phyloP scores from a whole-genome alignment of 2,888 invertebrate species.

The Plemyria rubiginata region DNA sequence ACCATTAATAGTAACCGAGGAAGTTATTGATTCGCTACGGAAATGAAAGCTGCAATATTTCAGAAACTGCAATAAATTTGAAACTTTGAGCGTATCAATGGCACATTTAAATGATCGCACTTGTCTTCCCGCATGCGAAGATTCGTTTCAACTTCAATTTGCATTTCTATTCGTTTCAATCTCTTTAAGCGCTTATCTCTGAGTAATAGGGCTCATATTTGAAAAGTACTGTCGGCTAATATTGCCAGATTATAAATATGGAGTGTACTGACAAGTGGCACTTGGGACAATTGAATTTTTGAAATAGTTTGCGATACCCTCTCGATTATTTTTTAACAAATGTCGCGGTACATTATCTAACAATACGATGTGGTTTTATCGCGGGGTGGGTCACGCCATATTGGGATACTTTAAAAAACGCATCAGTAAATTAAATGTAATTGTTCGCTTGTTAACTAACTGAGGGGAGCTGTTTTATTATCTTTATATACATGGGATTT shows the following conservation, averaged over 20 bases:
- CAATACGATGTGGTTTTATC: constrained; percentile 60
- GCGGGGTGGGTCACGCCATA: constrained; percentile 62
- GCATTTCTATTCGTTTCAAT: constrained; percentile 39
- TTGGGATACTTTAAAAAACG: constrained; percentile 81
- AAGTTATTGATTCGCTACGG: constrained; percentile 30
- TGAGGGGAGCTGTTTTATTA: constrained; percentile 55
- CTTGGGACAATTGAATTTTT: constrained; percentile 78
- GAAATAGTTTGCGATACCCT: constrained; percentile 74
- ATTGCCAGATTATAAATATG: constrained; percentile 38
- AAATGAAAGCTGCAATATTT: constrained; percentile 44
- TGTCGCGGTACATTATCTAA: constrained; percentile 74
- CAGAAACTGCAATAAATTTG: constrained; percentile 40
- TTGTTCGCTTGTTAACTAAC: constrained; percentile 81
- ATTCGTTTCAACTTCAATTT: constrained; percentile 49
- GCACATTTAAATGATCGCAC: constrained; percentile 54
- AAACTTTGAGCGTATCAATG: constrained; percentile 53
- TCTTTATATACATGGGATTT: constrained; percentile 25
- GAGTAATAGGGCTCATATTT: constrained; percentile 25
- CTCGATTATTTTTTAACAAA: constrained; percentile 81
- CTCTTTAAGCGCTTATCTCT: constrained; percentile 30
- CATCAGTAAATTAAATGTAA: constrained; percentile 83
- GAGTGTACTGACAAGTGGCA: constrained; percentile 66
- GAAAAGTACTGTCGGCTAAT: constrained; percentile 15
- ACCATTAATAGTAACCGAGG: neutral
- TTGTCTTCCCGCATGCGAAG: constrained; percentile 49